phyloP scores from a whole-genome alignment of 2,797 vertebrate genomes.

The Lemur catta region DNA sequence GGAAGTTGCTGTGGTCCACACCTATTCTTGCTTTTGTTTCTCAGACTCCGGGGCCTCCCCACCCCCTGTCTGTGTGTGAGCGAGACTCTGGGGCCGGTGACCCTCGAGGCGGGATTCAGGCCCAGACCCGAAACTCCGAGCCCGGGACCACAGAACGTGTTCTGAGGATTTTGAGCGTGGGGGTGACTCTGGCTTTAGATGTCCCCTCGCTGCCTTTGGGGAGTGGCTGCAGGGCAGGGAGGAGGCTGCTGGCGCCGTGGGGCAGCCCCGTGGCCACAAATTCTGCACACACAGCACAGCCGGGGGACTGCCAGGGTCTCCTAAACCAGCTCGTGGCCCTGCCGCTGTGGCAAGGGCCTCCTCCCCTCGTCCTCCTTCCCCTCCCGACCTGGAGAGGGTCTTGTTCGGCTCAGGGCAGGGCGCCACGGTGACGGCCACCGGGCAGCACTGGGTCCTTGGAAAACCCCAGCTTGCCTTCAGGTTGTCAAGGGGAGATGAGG shows the following conservation, averaged over 20 bases:
- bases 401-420: not conserved
- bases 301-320: rapidly evolving
- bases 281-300: rapidly evolving
- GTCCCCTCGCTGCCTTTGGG: not conserved
- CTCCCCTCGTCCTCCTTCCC: not conserved
- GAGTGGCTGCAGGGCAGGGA: not conserved
- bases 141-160: rapidly evolving
- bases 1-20: rapidly evolving
- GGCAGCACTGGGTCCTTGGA: too few species aligned
- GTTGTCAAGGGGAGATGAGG: not conserved
- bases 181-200: not conserved
- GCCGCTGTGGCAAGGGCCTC: rapidly evolving
- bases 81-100: not conserved
- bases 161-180: not conserved
- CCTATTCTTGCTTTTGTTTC: not conserved
- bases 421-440: not conserved
- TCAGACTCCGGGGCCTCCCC: rapidly evolving
- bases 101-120: not conserved
- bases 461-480: not conserved
- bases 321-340: not conserved
- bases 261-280: not conserved
- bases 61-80: too few species aligned
- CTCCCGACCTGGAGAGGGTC: too few species aligned
- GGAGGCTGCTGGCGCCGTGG: not conserved
- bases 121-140: not conserved